Evolutionary conservation across 1,140 invertebrate species (phyloP).

Genomic region (Drosophila micromelanica): DNA sequence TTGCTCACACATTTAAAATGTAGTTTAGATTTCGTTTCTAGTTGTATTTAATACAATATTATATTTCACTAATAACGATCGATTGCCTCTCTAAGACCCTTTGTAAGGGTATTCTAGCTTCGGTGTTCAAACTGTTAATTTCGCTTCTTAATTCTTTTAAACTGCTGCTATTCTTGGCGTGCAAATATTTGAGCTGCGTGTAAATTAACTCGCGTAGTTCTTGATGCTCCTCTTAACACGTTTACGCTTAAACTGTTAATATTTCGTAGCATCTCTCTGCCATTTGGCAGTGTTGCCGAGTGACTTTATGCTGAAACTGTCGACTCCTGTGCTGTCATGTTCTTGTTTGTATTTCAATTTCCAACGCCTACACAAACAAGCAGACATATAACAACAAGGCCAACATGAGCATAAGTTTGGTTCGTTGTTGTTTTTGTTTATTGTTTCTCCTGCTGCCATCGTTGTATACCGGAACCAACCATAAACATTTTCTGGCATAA

Average conservation of each 20-base stretch:
- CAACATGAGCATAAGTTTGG: slow-evolving; percentile 64
- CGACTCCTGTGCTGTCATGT: slow-evolving; percentile 33
- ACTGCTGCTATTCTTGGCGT: slow-evolving; percentile 40
- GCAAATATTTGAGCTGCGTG: slow-evolving; percentile 75
- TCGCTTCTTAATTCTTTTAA: slow-evolving; percentile 50
- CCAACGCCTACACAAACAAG: slow-evolving; percentile 67
- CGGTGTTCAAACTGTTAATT: neutral
- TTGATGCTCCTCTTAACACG: slow-evolving; percentile 65
- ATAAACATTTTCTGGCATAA: slow-evolving; percentile 75
- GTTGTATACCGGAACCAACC: slow-evolving; percentile 38
- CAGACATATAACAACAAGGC: slow-evolving; percentile 29
- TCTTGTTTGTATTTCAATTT: slow-evolving; percentile 80
- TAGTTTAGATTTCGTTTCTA: too few species aligned
- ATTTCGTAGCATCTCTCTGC: slow-evolving; percentile 44
- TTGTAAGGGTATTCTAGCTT: slow-evolving; percentile 16
- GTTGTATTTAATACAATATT: too few species aligned
- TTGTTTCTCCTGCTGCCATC: slow-evolving; percentile 33
- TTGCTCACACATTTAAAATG: too few species aligned
- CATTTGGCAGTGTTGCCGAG: slow-evolving; percentile 13
- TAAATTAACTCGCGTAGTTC: slow-evolving; percentile 73
- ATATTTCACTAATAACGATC: too few species aligned
- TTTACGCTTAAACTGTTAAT: slow-evolving; percentile 74
- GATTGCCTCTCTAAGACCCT: too few species aligned
- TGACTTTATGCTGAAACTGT: slow-evolving; percentile 22
- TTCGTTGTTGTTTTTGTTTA: slow-evolving; percentile 46